Evolutionary conservation across 2,797 vertebrate genomes (phyloP), one percentile per base, ranked within the genome.

Genomic region (Chanos chanos): DNA sequence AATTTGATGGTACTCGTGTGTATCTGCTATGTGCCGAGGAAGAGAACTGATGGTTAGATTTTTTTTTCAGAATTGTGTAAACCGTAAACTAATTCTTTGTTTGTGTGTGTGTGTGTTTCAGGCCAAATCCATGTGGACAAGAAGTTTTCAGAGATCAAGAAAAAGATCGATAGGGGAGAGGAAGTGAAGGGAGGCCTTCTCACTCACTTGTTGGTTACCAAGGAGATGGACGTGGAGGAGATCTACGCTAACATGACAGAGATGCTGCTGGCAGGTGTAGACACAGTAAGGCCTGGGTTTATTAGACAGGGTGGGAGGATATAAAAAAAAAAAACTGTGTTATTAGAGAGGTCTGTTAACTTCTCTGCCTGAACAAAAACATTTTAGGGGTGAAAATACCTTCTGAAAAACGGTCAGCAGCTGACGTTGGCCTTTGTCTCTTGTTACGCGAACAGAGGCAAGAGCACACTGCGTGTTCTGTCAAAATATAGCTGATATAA

Each of bases 221-320:
- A 79, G 84, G 92, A 94, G 70, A 88, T 97, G 84, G 91, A 78
- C 9, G 13, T 93, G 51, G 92, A 98, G 84, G 94, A 96, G 67
- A 91, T 97, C 75, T 95, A 94, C 0, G 95, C 95, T 76, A 97
- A 95, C 36, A 82, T 91, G 74, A 95, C 95, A 0, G 95, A 98
- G 85, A 93, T 97, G 94, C 92, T 97, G 4, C 84, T 97, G 78
- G 95, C 95, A 0, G 94, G 95, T 2, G 93, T 97, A 0, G 94
- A 97, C 80, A 97, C 93, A 73, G 94, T 85, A 79, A 82, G 77
- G 34, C 24, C 7, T 4, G 12, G 22, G 4, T 4, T 6, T 4
- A 21, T 6, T n/a, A n/a, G n/a, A n/a, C n/a, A n/a, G 24, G 16
- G 30, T 21, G 31, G 12, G 33, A 37, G 31, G 12, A 45, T 19